Percentiles rank a stretch among this genome's conserved stretches.
Conservation (phyloP, 1,140 invertebrate species). For the Sarcophaga peregrina region DNA sequence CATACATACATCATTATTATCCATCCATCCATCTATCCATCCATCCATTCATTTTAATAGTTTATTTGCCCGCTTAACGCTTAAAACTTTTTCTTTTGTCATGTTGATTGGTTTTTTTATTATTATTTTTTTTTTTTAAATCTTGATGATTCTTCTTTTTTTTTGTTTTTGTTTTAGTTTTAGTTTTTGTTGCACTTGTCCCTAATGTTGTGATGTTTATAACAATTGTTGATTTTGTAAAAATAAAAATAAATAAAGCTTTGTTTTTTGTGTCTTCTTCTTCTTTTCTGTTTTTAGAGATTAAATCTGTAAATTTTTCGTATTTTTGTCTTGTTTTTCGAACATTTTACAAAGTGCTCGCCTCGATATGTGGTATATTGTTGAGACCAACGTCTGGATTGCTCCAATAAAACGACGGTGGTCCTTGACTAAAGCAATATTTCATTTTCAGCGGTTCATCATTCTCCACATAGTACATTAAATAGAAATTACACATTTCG, state of each 20-base stretch:
- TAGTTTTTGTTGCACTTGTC: constrained; percentile 27
- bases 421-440: constrained; percentile 87
- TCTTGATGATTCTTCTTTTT: not conserved
- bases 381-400: constrained; percentile 72
- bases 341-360: constrained; percentile 68
- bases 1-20: too few relatives aligned
- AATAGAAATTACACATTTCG: constrained; percentile 99
- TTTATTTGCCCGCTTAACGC: not conserved
- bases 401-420: constrained; percentile 85
- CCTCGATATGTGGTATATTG: constrained; percentile 83
- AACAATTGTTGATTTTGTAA: constrained; percentile 20
- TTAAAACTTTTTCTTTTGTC: not conserved
- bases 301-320: not conserved
- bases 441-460: constrained; percentile 81
- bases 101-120: not conserved
- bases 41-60: not conserved
- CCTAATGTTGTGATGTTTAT: constrained; percentile 29
- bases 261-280: constrained; percentile 23
- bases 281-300: not conserved
- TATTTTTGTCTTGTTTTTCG: not conserved
- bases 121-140: not conserved
- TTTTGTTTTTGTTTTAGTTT: not conserved
- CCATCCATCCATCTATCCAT: not conserved
- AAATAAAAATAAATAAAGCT: constrained; percentile 39
- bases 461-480: constrained; percentile 97